A percentile compares a stretch with the other conserved stretches of the same genome.
phyloP scores from a whole-genome alignment of 1,140 invertebrate species.

The Brachionus rubens region DNA sequence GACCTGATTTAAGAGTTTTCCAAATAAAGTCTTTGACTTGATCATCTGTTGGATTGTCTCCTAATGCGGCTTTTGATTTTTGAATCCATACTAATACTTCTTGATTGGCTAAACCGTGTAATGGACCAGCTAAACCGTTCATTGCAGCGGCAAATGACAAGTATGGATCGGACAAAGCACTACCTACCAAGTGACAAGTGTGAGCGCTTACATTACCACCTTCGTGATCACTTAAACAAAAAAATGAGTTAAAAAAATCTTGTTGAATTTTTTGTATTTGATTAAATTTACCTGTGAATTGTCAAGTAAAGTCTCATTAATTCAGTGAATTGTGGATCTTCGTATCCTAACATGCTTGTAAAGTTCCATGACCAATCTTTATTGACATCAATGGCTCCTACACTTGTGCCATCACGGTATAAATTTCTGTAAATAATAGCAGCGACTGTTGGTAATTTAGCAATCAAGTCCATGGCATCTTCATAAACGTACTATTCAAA shows the following conservation, averaged over 20 bases:
- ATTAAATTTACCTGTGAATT: slow-evolving; percentile 69
- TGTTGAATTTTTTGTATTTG: slow-evolving; percentile 50
- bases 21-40: slow-evolving; percentile 87
- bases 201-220: slow-evolving; percentile 91
- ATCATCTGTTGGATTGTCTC: slow-evolving; percentile 74
- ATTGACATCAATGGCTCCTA: slow-evolving; percentile 79
- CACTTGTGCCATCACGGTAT: slow-evolving; percentile 77
- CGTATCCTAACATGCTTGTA: slow-evolving; percentile 83
- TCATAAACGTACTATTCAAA: slow-evolving; percentile 70
- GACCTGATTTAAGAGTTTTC: slow-evolving; percentile 87
- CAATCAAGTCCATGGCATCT: slow-evolving; percentile 92
- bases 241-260: slow-evolving; percentile 41
- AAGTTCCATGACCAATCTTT: slow-evolving; percentile 95
- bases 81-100: slow-evolving; percentile 60
- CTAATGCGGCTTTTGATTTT: slow-evolving; percentile 72
- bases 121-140: slow-evolving; percentile 87
- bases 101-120: slow-evolving; percentile 93
- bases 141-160: slow-evolving; percentile 87
- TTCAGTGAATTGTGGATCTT: slow-evolving; percentile 80
- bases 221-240: slow-evolving; percentile 73
- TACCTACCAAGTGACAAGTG: slow-evolving; percentile 87
- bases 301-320: slow-evolving; percentile 90
- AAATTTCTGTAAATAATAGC: slow-evolving; percentile 89
- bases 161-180: slow-evolving; percentile 89
- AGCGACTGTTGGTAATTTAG: slow-evolving; percentile 87